Evolutionary conservation across 2,113 vertebrate genomes (phyloP).

Genomic region (Kobus ellipsiprymnus): DNA sequence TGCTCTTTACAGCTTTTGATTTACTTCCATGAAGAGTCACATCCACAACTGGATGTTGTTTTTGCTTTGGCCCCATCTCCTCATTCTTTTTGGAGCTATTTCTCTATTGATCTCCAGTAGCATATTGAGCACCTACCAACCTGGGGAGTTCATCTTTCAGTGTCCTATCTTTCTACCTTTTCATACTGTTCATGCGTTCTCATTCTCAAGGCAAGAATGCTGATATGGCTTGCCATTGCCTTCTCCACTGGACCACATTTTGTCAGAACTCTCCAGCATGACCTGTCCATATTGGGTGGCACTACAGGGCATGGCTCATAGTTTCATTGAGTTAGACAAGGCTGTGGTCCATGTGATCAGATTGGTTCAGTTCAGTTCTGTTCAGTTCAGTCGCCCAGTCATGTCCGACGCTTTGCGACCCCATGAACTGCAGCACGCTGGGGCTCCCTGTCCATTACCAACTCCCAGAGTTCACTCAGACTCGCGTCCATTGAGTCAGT

Average conservation of each 20-base stretch:
- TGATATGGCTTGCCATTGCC: neutral
- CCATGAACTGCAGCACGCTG: too few relatives aligned
- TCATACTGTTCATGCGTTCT: neutral
- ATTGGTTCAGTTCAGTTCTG: neutral
- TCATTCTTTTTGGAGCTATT: neutral
- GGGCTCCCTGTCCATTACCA: too few relatives aligned
- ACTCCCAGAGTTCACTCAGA: too few relatives aligned
- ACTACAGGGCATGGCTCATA: neutral
- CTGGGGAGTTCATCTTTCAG: neutral
- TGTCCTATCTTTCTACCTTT: neutral
- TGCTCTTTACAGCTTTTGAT: neutral
- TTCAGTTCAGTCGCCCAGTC: too few relatives aligned
- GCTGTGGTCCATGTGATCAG: neutral
- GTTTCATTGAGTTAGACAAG: neutral
- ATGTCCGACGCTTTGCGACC: too few relatives aligned
- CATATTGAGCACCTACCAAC: neutral
- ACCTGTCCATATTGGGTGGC: neutral
- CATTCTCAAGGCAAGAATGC: neutral
- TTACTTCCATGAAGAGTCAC: neutral
- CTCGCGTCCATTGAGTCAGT: too few relatives aligned
- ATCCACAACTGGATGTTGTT: neutral
- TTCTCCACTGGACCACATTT: neutral
- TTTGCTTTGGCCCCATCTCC: neutral
- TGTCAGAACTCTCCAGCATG: neutral
- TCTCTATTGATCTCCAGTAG: neutral